Evolutionary conservation across 2,797 vertebrate genomes (phyloP).

Genomic region (Sebastes jordani): DNA sequence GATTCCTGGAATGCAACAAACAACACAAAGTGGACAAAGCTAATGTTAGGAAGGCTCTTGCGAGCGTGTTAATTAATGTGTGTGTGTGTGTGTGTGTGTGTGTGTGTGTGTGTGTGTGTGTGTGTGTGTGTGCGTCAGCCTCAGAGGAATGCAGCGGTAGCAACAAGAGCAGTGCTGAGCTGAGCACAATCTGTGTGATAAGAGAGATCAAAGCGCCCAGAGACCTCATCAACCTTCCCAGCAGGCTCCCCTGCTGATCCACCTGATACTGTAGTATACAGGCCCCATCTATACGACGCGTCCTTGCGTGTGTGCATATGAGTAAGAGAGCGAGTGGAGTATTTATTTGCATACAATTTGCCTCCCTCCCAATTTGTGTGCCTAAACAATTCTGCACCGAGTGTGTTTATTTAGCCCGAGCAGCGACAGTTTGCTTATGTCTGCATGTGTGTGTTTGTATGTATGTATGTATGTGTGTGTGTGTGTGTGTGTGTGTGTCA

Average conservation of each 20-base stretch:
- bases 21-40: not conserved
- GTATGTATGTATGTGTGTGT: no score
- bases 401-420: constrained; percentile 26
- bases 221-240: constrained; percentile 62
- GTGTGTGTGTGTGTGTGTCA: not conserved
- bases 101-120: not conserved
- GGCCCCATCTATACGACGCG: not conserved
- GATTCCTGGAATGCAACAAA: not conserved
- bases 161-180: constrained; percentile 42
- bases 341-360: constrained; percentile 38
- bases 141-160: constrained; percentile 51
- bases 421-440: constrained; percentile 5
- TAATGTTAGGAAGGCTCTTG: not conserved
- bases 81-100: no score
- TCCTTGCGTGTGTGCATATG: not conserved
- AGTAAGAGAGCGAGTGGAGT: not conserved
- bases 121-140: constrained; percentile 3
- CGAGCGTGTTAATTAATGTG: not conserved
- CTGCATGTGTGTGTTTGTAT: no score
- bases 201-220: constrained; percentile 59
- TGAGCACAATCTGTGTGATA: constrained; percentile 62
- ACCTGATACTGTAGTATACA: constrained; percentile 38
- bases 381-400: constrained; percentile 7
- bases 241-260: constrained; percentile 54
- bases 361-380: constrained; percentile 8